Base-by-base conservation (phyloP, 1,140 invertebrate genomes). In the Drosophila elegans region DNA sequence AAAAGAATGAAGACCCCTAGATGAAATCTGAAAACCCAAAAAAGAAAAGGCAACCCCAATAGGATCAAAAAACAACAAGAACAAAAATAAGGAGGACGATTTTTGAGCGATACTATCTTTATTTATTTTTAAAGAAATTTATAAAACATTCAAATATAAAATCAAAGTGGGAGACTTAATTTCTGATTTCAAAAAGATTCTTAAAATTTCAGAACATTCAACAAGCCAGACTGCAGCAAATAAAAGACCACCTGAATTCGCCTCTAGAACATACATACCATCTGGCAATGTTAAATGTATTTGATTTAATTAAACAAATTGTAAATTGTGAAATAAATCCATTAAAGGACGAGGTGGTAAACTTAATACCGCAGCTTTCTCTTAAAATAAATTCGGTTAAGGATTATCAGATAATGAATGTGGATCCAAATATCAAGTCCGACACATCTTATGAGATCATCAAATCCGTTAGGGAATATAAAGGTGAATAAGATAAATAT, bases 381-480 rank as follows among this genome's bases (percentile, higher is more conserved):
- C 38, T n/a, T 9, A 9, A 27, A 49, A 46, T 46, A 12, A n/a
- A 46, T 12, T 4, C 10, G 46, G 46, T 32, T 32, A 3, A 34
- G 29, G 48, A 51, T 34, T 52, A 21, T 52, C 16, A 52, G 51
- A 11, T 36, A 16, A 13, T 21, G 32, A 4, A 4, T 12, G 1
- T 13, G 11, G 48, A 38, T 12, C 32, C 51, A 12, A 38, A 7
- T 21, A 32, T 51, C 1, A 51, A 34, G 9, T 51, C 29, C 4
- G 27, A 51, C n/a, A 34, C 49, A 2, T 51, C 49, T 16, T 51
- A 34, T 51, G 29, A 5, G 3, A 32, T 32, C 4, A 51, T 34
- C 4, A 51, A 51, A 34, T 51, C 49, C 1, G 29, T 51, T n/a
- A 34, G 49, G 10, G n/a, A 51, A 11, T 51, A 10, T 34, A 51